Base-by-base conservation (phyloP, 2,888 invertebrate genomes). In the Archips crataeganus region DNA sequence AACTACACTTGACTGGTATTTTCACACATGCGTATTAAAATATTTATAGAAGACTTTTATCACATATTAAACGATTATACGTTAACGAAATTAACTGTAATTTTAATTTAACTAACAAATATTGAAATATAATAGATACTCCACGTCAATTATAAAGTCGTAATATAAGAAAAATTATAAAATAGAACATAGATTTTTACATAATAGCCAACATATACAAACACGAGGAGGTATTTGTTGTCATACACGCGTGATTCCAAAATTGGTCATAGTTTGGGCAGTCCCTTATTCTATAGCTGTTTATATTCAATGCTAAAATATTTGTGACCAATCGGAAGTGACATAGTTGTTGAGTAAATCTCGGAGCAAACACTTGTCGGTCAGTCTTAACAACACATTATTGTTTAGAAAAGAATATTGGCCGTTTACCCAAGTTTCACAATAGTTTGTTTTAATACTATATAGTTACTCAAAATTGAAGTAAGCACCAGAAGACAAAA, bases 241-340 rank as follows among this genome's bases (percentile, higher is more conserved):
- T n/a, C 5, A 15, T 3, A 57, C 57, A 57, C 10, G 32, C 10
- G 32, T 32, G 32, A 57, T 32, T 11, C 57, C 57, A 32, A 32
- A 57, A 57, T 32, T 32, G 57, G 57, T 11, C 32, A 32, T 32
- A 57, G 57, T 32, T 32, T 11, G 57, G 11, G 47, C 3, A 49
- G 57, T 10, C 32, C 57, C 57, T 32, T 23, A 54, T 54, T 57
- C 57, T 57, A 57, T 32, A n/a, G 3, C 57, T 23, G 54, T 54
- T 57, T 32, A 23, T 54, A 11, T 57, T 57, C n/a, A 10, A 32
- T 54, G 23, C 15, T 23, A 8, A 54, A 54, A 54, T 23, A 54
- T 54, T 54, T 54, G 54, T 54, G 54, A 54, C 54, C 54, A 54
- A 54, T 54, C 54, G 54, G 54, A 54, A 54, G 54, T 54, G 54